These are phyloP conservation scores for Anaspis maculata DNA, from an alignment of 2,888 invertebrate genomes.

Conservation along the genomic window DNA sequence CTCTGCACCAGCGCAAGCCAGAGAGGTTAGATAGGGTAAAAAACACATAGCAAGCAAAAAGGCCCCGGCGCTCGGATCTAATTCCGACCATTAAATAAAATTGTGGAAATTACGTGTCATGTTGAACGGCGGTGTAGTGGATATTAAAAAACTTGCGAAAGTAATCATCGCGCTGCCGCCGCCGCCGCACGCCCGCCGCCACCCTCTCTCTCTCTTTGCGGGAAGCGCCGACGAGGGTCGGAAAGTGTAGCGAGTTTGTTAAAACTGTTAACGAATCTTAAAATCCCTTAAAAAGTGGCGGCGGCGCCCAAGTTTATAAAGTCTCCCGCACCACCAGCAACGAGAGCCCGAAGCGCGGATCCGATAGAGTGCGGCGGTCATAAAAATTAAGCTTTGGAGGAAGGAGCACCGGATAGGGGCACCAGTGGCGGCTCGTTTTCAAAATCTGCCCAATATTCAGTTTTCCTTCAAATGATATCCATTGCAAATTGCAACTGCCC, in stretches of 20 bases:
- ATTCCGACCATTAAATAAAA: conserved; percentile 35
- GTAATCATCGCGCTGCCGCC: conserved; percentile 32
- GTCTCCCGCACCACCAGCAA: too few species aligned
- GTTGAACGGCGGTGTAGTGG: conserved; percentile 35
- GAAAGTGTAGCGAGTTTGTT: conserved; percentile 39
- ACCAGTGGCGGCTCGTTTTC: too few species aligned
- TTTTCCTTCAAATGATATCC: too few species aligned
- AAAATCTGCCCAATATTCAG: too few species aligned
- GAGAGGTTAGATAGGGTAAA: too few species aligned
- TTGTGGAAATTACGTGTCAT: conserved; percentile 35
- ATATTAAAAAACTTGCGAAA: conserved; percentile 41
- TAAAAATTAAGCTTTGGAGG: background rate
- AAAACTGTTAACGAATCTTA: conserved; percentile 43
- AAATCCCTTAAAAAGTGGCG: conserved; percentile 42
- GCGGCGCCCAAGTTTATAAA: conserved; percentile 40
- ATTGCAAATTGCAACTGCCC: too few species aligned
- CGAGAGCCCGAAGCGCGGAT: too few species aligned
- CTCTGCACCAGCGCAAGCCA: too few species aligned
- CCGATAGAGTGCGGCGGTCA: background rate
- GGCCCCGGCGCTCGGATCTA: conserved; percentile 11
- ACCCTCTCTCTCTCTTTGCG: conserved; percentile 6
- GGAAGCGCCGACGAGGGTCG: conserved; percentile 26
- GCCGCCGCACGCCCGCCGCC: conserved; percentile 16
- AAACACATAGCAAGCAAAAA: conserved; percentile 26
- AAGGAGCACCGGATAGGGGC: too few species aligned